Evolutionary conservation across 2,888 invertebrate genomes (phyloP).

Genomic region (Drosophila falleni): DNA sequence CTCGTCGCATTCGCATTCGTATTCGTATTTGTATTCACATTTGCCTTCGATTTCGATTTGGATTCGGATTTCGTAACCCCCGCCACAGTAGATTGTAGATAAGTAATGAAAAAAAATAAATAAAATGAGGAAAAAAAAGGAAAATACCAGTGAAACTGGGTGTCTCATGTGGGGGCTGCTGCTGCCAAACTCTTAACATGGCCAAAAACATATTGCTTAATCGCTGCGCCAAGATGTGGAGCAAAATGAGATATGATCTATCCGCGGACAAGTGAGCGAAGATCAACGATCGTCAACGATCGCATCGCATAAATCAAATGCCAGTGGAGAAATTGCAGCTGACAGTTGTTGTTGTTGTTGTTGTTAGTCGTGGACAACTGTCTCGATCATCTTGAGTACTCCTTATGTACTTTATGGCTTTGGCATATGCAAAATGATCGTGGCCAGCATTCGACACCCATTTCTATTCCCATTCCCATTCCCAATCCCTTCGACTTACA

Average conservation of each 20-base stretch:
- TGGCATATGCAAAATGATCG: constrained; percentile 77
- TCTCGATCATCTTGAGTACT: constrained; percentile 53
- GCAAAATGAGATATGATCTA: constrained; percentile 63
- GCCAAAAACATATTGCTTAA: constrained; percentile 74
- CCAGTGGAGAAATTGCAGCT: constrained; percentile 54
- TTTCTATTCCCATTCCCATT: constrained; percentile 12
- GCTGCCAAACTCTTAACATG: constrained; percentile 49
- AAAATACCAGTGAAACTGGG: constrained; percentile 44
- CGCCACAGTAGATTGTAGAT: constrained; percentile 41
- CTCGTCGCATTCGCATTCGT: constrained; percentile 40
- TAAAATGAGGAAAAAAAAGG: not conserved
- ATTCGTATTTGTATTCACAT: constrained; percentile 6
- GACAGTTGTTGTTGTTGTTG: constrained; percentile 30
- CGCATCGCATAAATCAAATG: constrained; percentile 74
- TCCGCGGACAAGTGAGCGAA: constrained; percentile 71
- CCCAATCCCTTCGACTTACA: not conserved
- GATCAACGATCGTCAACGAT: constrained; percentile 60
- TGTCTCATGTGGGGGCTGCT: constrained; percentile 54
- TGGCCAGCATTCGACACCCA: constrained; percentile 72
- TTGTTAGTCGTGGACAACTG: constrained; percentile 67
- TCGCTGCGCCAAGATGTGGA: constrained; percentile 66
- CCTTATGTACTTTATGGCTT: constrained; percentile 54
- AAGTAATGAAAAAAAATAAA: constrained; percentile 44
- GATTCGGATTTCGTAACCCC: constrained; percentile 65
- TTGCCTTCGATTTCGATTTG: constrained; percentile 65